A percentile compares a stretch with the other conserved stretches of the same genome.
Evolutionary conservation across 1,140 invertebrate species (phyloP).

Genomic region (Battus philenor): DNA sequence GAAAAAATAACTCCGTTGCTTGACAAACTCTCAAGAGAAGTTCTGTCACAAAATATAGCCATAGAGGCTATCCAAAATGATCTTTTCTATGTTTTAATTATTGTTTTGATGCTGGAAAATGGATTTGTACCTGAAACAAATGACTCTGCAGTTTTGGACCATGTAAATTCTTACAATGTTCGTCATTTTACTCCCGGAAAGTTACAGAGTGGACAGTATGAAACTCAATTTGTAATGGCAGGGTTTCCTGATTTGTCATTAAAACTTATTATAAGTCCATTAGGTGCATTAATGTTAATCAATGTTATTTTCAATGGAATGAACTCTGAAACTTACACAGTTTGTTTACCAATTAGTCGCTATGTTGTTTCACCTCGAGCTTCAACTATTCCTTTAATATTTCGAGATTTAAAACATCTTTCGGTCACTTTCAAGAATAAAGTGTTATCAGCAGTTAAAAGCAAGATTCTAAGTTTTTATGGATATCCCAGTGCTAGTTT

Average conservation of each 20-base stretch:
- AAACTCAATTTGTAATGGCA: constrained; percentile 42
- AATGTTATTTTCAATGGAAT: constrained; percentile 47
- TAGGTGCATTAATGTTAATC: constrained; percentile 39
- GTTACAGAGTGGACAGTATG: constrained; percentile 28
- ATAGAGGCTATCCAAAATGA: constrained; percentile 44
- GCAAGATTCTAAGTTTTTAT: constrained; percentile 46
- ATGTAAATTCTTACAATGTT: constrained; percentile 20
- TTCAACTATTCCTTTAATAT: constrained; percentile 48
- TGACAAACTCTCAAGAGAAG: constrained; percentile 32
- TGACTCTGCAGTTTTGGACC: constrained; percentile 21
- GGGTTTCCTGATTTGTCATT: constrained; percentile 34
- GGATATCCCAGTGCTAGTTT: constrained; percentile 61
- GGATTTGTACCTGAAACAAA: constrained; percentile 35
- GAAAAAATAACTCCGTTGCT: constrained; percentile 37
- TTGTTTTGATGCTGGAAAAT: constrained; percentile 52
- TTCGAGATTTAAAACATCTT: constrained; percentile 50
- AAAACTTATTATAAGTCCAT: constrained; percentile 47
- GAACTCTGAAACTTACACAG: constrained; percentile 47
- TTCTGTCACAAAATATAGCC: constrained; percentile 25
- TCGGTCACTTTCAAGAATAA: constrained; percentile 48
- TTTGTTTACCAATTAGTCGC: constrained; percentile 44
- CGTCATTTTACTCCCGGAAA: constrained; percentile 35
- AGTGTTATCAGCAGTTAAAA: constrained; percentile 49
- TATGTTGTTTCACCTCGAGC: constrained; percentile 47
- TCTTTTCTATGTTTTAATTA: constrained; percentile 43